Evolutionary conservation across 2,888 invertebrate species (phyloP).

Genomic region (Temnothorax unifasciatus): DNA sequence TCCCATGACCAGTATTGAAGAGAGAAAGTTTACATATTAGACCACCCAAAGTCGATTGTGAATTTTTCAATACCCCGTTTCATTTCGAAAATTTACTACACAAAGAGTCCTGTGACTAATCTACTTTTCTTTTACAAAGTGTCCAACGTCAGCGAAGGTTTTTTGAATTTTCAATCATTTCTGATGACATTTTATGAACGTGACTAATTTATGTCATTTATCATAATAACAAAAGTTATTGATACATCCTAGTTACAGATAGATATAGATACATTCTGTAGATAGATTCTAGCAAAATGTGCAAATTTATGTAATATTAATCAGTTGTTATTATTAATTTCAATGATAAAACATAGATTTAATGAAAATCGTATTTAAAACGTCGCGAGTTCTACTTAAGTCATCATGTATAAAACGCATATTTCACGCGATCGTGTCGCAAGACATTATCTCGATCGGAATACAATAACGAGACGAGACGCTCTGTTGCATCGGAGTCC

Average conservation of each 20-base stretch:
- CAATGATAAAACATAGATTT: background rate
- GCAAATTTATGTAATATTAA: background rate
- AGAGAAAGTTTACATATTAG: constrained; percentile 64
- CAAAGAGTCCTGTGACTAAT: constrained; percentile 49
- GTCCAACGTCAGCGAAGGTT: background rate
- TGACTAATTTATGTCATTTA: background rate
- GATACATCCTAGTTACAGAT: no score
- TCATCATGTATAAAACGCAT: constrained; percentile 6
- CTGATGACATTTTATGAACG: background rate
- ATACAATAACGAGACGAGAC: constrained; percentile 39
- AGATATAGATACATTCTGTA: background rate
- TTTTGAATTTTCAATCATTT: background rate
- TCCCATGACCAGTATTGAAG: constrained; percentile 39
- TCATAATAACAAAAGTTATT: background rate
- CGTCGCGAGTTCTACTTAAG: background rate
- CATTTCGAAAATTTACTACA: background rate
- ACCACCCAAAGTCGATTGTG: constrained; percentile 67
- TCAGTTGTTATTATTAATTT: background rate
- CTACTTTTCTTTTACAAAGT: background rate
- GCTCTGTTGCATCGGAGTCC: constrained; percentile 7
- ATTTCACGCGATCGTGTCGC: constrained; percentile 12
- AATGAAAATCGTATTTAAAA: background rate
- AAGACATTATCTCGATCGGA: constrained; percentile 43
- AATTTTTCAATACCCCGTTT: background rate
- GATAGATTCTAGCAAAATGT: background rate